Base-by-base conservation (phyloP, 2,888 invertebrate species). In the Nemotelus pantherinus region DNA sequence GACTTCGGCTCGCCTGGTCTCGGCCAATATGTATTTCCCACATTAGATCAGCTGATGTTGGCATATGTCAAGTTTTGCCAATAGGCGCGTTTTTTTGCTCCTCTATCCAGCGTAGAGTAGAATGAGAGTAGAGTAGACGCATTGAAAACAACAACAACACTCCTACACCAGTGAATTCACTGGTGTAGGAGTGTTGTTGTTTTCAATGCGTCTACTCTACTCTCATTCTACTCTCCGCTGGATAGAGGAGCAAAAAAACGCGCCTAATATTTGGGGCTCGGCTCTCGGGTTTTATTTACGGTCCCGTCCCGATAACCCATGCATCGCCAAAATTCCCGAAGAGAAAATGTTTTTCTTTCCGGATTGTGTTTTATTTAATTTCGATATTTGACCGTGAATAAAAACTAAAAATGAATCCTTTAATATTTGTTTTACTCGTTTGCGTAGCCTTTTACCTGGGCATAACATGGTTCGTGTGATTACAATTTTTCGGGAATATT, bases 391-490 rank as follows among this genome's bases (percentile, higher is more conserved):
- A 44, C 39, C 25, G 10, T 25, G 39, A n/a, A 7, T 7, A 63
- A 47, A 55, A 72, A 45, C 3, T 60, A 41, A 58, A 82, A 81
- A 89, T 89, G 89, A 88, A 85, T 82, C 85, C 85, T 45, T 83
- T 88, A 80, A 80, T 88, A 75, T 83, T 85, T 48, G 83, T 88
- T 81, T 82, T 83, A 67, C 77, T 86, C 50, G 81, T 88, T 78
- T 83, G 84, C 80, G 81, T 86, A 68, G 84, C 88, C 79, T 83
- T 91, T 79, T 92, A 92, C 84, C 91, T 90, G 77, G 89, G 89
- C 82, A 90, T 91, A 81, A 91, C 91, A 79, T 91, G 91, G 91
- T 91, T 85, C 88, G 89, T 84, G 82, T 44, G 39, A 9, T 55
- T 55, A 9, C 0, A 3, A 25, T 25, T 25, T 25, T 25, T 25